These are phyloP conservation scores for Alexandromys fortis DNA, from an alignment of 2,113 vertebrate genomes.

Conservation along the genomic window DNA sequence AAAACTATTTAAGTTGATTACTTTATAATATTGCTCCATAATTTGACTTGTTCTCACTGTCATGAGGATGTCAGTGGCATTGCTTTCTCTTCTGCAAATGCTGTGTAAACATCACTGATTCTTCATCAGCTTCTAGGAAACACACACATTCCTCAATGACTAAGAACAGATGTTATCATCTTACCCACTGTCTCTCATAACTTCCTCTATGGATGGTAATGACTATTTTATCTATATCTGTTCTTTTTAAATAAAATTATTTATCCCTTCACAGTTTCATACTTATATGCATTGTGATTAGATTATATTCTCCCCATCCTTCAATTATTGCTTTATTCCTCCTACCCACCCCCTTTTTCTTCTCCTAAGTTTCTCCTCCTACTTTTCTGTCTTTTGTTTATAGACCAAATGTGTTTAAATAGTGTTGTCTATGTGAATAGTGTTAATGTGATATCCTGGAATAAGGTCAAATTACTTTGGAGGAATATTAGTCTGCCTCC, in stretches of 20 bases:
- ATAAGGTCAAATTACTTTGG: not conserved
- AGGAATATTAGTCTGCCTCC: not conserved
- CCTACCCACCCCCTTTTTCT: accelerated
- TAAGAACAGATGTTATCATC: not conserved
- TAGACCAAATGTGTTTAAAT: not conserved
- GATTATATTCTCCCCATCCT: not conserved
- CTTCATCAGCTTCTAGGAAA: too few species aligned
- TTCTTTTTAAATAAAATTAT: not conserved
- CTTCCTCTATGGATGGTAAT: too few species aligned
- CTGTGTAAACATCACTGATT: not conserved
- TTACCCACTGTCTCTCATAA: not conserved
- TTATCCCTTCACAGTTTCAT: not conserved
- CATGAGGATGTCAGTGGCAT: not conserved
- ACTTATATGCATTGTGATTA: not conserved
- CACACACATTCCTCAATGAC: not conserved
- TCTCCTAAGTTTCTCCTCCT: not conserved
- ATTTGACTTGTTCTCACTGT: not conserved
- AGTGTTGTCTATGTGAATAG: not conserved
- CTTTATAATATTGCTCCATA: not conserved
- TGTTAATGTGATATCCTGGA: not conserved
- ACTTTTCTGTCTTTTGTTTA: not conserved
- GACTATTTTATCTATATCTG: not conserved
- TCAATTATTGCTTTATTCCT: not conserved
- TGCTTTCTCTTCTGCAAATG: not conserved
- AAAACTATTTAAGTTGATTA: not conserved